Percentiles rank a stretch among this genome's conserved stretches.
Evolutionary conservation across 2,797 vertebrate species (phyloP).

Genomic region (Bradypus variegatus): DNA sequence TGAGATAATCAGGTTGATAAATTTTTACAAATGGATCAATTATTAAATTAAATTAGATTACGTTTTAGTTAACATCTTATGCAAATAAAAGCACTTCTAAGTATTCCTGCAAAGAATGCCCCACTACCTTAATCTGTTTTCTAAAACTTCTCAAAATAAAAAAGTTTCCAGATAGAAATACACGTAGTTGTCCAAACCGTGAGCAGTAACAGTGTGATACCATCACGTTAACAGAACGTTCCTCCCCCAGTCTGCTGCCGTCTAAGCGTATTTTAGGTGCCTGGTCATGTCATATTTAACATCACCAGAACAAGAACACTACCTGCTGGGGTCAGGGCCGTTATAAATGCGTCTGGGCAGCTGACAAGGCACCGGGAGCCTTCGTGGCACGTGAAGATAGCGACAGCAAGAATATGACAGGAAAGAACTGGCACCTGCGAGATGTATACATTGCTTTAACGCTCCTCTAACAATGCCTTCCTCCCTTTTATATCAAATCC

Average conservation of each 20-base stretch:
- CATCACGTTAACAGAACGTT: background rate
- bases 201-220: background rate
- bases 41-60: background rate
- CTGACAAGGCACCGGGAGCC: background rate
- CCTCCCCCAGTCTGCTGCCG: background rate
- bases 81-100: conserved; percentile 37
- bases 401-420: background rate
- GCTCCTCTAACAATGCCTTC: background rate
- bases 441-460: background rate
- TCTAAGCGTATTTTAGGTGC: background rate
- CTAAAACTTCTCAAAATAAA: conserved; percentile 38
- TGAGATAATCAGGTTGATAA: conserved; percentile 19
- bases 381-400: background rate
- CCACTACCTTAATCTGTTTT: background rate
- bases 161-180: conserved; percentile 21
- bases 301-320: conserved; percentile 14
- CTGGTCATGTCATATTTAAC: background rate
- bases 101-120: conserved; percentile 1
- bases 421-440: background rate
- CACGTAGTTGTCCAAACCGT: background rate
- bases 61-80: conserved; percentile 13
- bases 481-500: background rate
- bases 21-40: background rate
- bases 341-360: background rate
- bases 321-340: background rate